Evolutionary conservation across 2,113 vertebrate genomes (phyloP).

Genomic region (Cololabis saira): DNA sequence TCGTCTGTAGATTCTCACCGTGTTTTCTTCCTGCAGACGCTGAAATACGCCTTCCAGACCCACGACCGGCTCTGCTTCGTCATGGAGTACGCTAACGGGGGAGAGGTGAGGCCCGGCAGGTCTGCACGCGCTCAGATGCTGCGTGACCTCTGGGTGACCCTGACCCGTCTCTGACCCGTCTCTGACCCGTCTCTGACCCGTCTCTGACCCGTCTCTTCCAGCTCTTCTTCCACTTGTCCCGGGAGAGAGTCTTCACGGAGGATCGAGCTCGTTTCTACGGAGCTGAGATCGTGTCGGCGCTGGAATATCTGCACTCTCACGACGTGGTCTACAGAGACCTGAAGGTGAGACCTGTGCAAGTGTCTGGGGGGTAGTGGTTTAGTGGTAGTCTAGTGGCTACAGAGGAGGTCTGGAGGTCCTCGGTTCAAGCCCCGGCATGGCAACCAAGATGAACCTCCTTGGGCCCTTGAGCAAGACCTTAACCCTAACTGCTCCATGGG

Average conservation of each 20-base stretch:
- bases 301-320: constrained; percentile 89
- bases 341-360: constrained; percentile 87
- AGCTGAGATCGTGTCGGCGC: constrained; percentile 89
- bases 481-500: too few species aligned
- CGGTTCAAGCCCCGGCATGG: too few species aligned
- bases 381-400: too few species aligned
- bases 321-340: constrained; percentile 92
- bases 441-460: too few species aligned
- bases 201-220: too few species aligned
- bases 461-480: too few species aligned
- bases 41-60: constrained; percentile 93
- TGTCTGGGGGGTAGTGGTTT: too few species aligned
- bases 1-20: too few species aligned
- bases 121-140: background rate
- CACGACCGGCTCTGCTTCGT: constrained; percentile 91
- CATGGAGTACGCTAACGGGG: constrained; percentile 92
- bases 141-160: background rate
- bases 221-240: constrained; percentile 91
- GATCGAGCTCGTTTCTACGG: constrained; percentile 90
- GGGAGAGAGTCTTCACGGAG: constrained; percentile 90
- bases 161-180: too few species aligned
- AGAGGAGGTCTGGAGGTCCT: too few species aligned
- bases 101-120: constrained; percentile 82
- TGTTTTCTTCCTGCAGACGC: too few species aligned
- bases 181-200: too few species aligned